These are phyloP conservation scores for Henricia sp. DNA, from an alignment of 53 echinoderm and acorn worm genomes.

Conservation along the genomic window DNA sequence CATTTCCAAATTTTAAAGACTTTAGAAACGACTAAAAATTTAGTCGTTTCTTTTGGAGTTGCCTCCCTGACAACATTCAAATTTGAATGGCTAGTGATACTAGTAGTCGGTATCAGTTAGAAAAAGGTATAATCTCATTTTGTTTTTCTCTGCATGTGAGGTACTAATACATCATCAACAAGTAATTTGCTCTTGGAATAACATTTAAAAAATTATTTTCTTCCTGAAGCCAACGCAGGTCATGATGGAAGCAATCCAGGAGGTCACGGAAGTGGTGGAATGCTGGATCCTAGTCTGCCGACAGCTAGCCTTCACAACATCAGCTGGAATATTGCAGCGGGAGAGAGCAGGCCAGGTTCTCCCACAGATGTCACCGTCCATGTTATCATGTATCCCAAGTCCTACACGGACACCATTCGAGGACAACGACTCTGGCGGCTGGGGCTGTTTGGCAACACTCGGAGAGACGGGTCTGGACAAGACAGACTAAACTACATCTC, in stretches of 20 bases:
- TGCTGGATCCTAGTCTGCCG: slow-evolving; percentile 17
- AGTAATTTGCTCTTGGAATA: too few species aligned
- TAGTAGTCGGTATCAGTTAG: too few species aligned
- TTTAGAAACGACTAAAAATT: too few species aligned
- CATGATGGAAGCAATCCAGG: not conserved
- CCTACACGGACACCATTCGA: slow-evolving; percentile 41
- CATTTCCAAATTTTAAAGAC: too few species aligned
- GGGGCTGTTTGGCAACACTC: slow-evolving; percentile 60
- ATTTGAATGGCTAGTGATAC: too few species aligned
- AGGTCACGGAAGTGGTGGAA: not conserved
- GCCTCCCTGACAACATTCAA: too few species aligned
- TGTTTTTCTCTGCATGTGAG: too few species aligned
- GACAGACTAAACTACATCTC: slow-evolving; percentile 32
- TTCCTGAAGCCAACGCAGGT: not conserved
- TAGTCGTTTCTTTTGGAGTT: too few species aligned
- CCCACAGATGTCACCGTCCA: slow-evolving; percentile 42
- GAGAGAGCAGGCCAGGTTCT: slow-evolving; percentile 5
- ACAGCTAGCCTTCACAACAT: slow-evolving; percentile 44
- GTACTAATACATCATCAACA: too few species aligned
- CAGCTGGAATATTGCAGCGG: slow-evolving; percentile 33
- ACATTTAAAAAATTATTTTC: too few species aligned
- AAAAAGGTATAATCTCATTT: too few species aligned
- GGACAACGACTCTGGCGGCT: slow-evolving; percentile 62
- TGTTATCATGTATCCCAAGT: slow-evolving; percentile 24
- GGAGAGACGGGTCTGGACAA: slow-evolving; percentile 57